Base-by-base conservation (phyloP, 2,888 invertebrate species). In the Tetropium fuscum region DNA sequence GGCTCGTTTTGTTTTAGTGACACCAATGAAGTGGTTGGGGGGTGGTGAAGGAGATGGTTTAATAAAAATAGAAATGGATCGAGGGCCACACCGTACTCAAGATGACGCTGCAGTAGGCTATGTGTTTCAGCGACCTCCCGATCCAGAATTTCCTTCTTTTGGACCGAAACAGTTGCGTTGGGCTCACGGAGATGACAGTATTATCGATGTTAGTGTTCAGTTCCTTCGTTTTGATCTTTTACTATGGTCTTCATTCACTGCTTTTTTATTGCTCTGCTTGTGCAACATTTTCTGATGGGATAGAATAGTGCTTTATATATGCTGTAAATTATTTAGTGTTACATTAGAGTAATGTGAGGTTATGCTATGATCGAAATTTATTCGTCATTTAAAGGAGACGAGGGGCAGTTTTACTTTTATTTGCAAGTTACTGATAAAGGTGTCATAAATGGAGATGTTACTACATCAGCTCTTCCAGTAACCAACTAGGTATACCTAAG, bases 91-190 rank as follows among this genome's bases (percentile, higher is more conserved):
- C 82, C 88, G 90, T 76, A 85, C 91, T 66, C 93, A 93, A 83
- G 95, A 96, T 82, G 96, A 96, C 86, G 94, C 94, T 66, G 91
- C 92, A 81, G 95, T 95, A 71, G 93, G 95, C 76, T 97, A 97
- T 82, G 93, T 95, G 71, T 97, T 94, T 81, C 94, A 94, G 80
- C 83, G 92, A 69, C 90, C 91, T 64, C 90, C 91, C 68, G 94
- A 95, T 79, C 88, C 89, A 53, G 94, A 95, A 79, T 89, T 94
- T 79, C 87, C 89, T 64, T 85, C 89, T 65, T 81, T 80, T 60
- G 89, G 89, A 64, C 88, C 89, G 44, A 93, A 93, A 81, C 86
- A 86, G 71, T 88, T 90, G 72, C 88, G 92, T 70, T 96, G 96
- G 96, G 92, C 94, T 27, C 72, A 73, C 44, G 94, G 93, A 60